Evolutionary conservation across 2,797 vertebrate genomes (phyloP).

Genomic region (Pyrocephalus nanus): DNA sequence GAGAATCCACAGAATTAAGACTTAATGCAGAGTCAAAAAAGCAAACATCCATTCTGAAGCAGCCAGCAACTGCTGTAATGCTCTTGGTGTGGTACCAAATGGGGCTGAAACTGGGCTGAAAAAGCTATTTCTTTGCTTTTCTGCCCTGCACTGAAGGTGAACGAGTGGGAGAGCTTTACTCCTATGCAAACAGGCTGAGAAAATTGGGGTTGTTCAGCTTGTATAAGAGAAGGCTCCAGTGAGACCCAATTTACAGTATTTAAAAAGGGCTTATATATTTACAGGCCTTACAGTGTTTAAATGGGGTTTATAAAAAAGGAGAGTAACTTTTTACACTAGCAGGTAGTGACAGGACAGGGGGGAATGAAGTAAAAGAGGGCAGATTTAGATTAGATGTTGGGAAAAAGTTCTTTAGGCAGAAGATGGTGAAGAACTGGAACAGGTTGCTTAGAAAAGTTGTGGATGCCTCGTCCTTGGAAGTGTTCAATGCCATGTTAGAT

Average conservation of each 20-base stretch:
- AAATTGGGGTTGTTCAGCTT: neutral
- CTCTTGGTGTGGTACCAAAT: fast-evolving
- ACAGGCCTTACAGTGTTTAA: neutral
- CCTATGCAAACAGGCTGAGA: neutral
- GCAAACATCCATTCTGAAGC: neutral
- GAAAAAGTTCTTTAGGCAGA: neutral
- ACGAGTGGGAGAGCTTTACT: neutral
- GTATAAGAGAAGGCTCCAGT: neutral
- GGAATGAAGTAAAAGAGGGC: fast-evolving
- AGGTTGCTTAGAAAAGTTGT: neutral
- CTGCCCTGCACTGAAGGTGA: neutral
- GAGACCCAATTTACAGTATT: neutral
- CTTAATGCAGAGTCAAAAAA: neutral
- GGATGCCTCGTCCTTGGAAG: neutral
- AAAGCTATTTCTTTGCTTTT: neutral
- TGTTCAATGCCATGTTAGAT: neutral
- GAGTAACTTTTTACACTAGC: neutral
- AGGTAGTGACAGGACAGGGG: neutral
- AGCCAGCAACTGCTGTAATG: neutral
- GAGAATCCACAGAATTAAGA: neutral
- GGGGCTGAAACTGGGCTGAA: neutral
- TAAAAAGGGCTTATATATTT: neutral
- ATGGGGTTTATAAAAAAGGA: neutral
- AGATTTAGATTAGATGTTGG: neutral
- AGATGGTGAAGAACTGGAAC: neutral